Percentiles rank a stretch among this genome's conserved stretches.
These are phyloP conservation scores for Cranoglanis bouderius DNA, from an alignment of 2,113 vertebrate species.

Conservation along the genomic window DNA sequence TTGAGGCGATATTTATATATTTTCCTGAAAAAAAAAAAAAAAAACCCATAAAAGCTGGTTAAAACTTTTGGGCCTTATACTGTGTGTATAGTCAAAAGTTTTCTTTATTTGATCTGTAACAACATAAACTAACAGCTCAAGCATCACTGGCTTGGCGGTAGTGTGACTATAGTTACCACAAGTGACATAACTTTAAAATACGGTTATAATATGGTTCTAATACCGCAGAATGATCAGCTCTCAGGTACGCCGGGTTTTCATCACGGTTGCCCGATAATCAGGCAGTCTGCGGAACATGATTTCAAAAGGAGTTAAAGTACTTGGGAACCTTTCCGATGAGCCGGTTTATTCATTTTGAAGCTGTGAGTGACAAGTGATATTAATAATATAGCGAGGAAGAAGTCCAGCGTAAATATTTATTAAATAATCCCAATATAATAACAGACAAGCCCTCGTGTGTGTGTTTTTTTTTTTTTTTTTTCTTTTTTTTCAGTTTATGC, in stretches of 20 bases:
- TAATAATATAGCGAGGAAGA: no score
- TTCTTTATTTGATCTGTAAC: background rate
- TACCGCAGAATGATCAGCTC: no score
- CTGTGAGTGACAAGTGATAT: no score
- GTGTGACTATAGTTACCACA: background rate
- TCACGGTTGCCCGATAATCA: background rate
- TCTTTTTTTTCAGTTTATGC: no score
- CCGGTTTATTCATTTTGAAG: background rate
- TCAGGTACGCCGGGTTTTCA: no score
- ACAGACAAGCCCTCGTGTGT: no score
- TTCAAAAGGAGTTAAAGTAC: no score
- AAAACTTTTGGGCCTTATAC: background rate
- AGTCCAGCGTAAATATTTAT: no score
- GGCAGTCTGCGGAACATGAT: background rate
- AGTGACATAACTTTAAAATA: background rate
- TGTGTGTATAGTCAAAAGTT: background rate
- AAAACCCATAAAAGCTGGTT: background rate
- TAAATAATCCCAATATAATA: no score
- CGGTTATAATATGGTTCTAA: no score
- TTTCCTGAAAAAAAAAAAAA: background rate
- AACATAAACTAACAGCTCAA: background rate
- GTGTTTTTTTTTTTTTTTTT: no score
- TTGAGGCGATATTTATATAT: background rate
- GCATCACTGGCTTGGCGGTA: background rate
- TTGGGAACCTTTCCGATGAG: background rate